Evolutionary conservation across 1,140 invertebrate genomes (phyloP).

Genomic region (Forficula auricularia): DNA sequence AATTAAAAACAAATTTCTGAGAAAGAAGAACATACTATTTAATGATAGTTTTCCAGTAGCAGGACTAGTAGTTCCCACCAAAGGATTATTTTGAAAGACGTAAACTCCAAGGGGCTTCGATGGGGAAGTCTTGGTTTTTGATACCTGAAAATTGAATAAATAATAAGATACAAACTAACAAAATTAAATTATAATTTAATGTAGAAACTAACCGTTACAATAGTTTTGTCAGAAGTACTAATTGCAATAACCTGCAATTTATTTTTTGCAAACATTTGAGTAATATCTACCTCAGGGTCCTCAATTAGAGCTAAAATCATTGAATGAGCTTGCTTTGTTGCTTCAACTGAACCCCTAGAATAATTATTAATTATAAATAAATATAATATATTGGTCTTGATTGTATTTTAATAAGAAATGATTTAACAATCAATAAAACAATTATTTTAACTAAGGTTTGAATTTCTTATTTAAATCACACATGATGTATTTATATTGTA

Average conservation of each 20-base stretch:
- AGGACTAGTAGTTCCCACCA: neutral
- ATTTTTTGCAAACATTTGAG: conserved; percentile 46
- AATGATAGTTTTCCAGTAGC: too few species aligned
- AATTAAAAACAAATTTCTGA: too few species aligned
- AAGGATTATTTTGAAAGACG: neutral
- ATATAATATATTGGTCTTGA: neutral
- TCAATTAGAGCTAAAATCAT: conserved; percentile 75
- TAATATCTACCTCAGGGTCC: conserved; percentile 81
- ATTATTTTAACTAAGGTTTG: too few species aligned
- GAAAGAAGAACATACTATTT: too few species aligned
- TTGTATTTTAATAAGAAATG: neutral
- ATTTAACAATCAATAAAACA: too few species aligned
- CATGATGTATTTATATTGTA: too few species aligned
- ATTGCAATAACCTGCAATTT: conserved; percentile 12
- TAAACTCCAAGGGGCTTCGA: neutral
- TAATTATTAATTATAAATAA: conserved; percentile 12
- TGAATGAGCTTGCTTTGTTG: conserved; percentile 72
- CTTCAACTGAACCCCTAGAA: conserved; percentile 66
- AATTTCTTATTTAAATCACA: too few species aligned
- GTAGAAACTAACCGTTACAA: conserved; percentile 16
- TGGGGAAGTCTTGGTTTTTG: conserved; percentile 6
- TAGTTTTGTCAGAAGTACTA: conserved; percentile 39
- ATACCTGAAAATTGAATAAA: neutral
- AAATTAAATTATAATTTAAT: too few species aligned
- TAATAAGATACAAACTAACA: too few species aligned